Evolutionary conservation across 2,888 invertebrate genomes (phyloP).

Genomic region (Nomada hirtipes): DNA sequence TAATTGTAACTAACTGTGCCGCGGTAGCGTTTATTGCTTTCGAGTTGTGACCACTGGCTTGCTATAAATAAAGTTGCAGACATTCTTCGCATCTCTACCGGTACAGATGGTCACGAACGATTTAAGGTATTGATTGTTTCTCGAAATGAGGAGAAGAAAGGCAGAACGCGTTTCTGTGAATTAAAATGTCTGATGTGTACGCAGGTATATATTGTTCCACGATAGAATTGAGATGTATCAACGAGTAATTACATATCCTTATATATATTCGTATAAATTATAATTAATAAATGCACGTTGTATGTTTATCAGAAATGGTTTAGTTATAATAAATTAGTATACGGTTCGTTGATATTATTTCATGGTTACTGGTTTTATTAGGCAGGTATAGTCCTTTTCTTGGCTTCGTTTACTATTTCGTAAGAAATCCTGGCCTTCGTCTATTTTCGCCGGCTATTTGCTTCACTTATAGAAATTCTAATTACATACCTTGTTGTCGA

Average conservation of each 20-base stretch:
- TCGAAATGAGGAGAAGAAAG: not conserved
- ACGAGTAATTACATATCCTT: not conserved
- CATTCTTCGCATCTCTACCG: not conserved
- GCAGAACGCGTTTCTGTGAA: slow-evolving; percentile 1
- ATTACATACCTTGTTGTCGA: slow-evolving; percentile 21
- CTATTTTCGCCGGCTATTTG: slow-evolving; percentile 26
- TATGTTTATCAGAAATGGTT: not conserved
- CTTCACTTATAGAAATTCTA: slow-evolving; percentile 40
- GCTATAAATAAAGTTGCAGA: slow-evolving; percentile 9
- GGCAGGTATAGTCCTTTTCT: not conserved
- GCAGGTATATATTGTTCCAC: not conserved
- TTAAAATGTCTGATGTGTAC: not conserved
- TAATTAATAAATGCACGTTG: not conserved
- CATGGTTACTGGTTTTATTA: not conserved
- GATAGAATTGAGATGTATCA: not conserved
- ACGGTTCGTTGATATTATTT: slow-evolving; percentile 2
- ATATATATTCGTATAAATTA: not conserved
- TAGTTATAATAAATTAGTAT: not conserved
- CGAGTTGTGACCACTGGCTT: not conserved
- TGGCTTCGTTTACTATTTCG: slow-evolving; percentile 20
- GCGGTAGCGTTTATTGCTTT: not conserved
- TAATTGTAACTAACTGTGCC: not conserved
- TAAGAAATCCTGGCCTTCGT: slow-evolving; percentile 23
- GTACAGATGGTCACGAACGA: not conserved
- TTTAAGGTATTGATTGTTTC: not conserved